phyloP scores from a whole-genome alignment of 2,888 invertebrate species.

The Entomobrya multifasciata region DNA sequence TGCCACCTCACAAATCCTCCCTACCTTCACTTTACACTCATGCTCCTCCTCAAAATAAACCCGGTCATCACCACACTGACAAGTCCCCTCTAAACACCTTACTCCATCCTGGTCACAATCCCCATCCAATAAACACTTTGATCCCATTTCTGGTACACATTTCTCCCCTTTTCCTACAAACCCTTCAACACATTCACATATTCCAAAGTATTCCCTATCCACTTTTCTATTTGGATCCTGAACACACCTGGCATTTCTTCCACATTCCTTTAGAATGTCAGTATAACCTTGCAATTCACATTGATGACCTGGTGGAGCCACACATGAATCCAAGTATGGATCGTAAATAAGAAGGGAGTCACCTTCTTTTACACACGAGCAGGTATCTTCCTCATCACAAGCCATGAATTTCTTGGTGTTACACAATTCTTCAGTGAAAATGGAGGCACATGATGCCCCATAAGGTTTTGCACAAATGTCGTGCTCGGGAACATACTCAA shows the following conservation, averaged over 20 bases:
- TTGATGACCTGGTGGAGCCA: conserved; percentile 19
- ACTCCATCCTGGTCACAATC: conserved; percentile 58
- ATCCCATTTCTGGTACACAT: conserved; percentile 44
- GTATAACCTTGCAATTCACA: conserved; percentile 33
- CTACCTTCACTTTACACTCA: conserved; percentile 32
- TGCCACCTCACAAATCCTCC: conserved; percentile 8
- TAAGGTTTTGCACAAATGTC: conserved; percentile 43
- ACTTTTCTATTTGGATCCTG: background rate
- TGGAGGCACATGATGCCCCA: background rate
- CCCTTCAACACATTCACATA: conserved; percentile 48
- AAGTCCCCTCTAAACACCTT: conserved; percentile 6
- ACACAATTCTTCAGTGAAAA: conserved; percentile 3
- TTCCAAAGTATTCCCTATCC: conserved; percentile 34
- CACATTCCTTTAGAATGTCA: conserved; percentile 27
- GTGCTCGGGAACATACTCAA: conserved; percentile 41
- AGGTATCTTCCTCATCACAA: conserved; percentile 34
- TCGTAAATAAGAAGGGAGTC: conserved; percentile 33
- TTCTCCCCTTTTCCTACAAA: conserved; percentile 18
- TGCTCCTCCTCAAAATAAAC: background rate
- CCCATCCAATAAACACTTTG: background rate
- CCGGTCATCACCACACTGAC: conserved; percentile 15
- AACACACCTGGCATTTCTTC: conserved; percentile 39
- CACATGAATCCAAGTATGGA: conserved; percentile 33
- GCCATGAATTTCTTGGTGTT: conserved; percentile 51
- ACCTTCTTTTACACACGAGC: background rate